A percentile compares a stretch with the other conserved stretches of the same genome.
Evolutionary conservation across 2,888 invertebrate species (phyloP).

Genomic region (Folsomia candida): DNA sequence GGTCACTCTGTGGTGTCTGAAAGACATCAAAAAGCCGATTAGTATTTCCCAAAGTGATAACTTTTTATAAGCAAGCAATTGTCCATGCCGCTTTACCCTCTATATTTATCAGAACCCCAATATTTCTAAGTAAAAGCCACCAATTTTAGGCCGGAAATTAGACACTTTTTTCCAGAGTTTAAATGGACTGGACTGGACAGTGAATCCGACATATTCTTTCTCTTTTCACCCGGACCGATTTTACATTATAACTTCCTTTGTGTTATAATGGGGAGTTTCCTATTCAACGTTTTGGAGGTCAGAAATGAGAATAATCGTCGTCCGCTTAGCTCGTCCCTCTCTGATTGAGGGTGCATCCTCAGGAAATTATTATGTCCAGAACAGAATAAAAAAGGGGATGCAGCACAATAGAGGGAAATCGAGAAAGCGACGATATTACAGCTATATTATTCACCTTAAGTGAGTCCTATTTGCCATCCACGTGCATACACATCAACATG

Average conservation of each 20-base stretch:
- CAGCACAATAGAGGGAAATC: not conserved
- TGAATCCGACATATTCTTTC: not conserved
- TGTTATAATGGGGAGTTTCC: too few species aligned
- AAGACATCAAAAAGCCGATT: too few species aligned
- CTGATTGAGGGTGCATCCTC: not conserved
- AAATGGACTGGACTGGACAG: too few species aligned
- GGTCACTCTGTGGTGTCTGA: too few species aligned
- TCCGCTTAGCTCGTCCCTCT: not conserved
- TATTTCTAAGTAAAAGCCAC: too few species aligned
- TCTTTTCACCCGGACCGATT: not conserved
- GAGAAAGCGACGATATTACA: not conserved
- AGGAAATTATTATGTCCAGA: constrained; percentile 4
- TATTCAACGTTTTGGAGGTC: too few species aligned
- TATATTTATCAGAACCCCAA: too few species aligned
- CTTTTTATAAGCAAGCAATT: too few species aligned
- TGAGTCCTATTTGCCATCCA: not conserved
- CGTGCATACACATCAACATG: too few species aligned
- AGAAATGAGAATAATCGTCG: not conserved
- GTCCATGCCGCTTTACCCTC: too few species aligned
- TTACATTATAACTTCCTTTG: not conserved
- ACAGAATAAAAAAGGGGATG: constrained; percentile 1
- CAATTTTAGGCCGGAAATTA: too few species aligned
- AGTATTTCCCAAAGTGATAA: too few species aligned
- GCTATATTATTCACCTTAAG: not conserved
- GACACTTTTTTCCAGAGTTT: not conserved